Base-by-base conservation (phyloP, 2,797 vertebrate species). In the Rhincodon typus region DNA sequence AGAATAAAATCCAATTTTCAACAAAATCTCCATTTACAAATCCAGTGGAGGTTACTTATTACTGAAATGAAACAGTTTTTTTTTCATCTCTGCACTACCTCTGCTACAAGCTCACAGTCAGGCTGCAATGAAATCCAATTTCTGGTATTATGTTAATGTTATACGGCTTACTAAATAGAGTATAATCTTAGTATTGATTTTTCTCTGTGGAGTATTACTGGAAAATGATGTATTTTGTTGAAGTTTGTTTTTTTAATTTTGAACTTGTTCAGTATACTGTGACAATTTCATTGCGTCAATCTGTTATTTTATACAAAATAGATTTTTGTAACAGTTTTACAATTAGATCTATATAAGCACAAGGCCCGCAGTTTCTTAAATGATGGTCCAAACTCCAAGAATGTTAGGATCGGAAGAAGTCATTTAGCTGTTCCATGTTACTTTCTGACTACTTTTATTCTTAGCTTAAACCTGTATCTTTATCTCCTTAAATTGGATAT, bases 151-250 rank as follows among this genome's bases (percentile, higher is more conserved):
- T n/a, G 30, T 90, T 30, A 90, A 66, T 66, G 13, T 34, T 90
- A 30, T 62, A 62, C 30, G 62, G 25, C 87, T 30, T n/a, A 8
- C 30, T 90, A n/a, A 90, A 66, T 90, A 90, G 66, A 90, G 66
- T 90, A 90, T 90, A 21, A 90, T 90, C 87, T 19, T 8, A 19
- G 87, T 66, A 90, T 90, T 90, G 87, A 90, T 90, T 66, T 86
- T 46, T 84, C 3, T n/a, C n/a, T n/a, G n/a, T n/a, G n/a, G n/a
- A n/a, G n/a, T n/a, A n/a, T n/a, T n/a, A n/a, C n/a, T n/a, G n/a
- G n/a, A n/a, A n/a, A n/a, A n/a, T n/a, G n/a, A n/a, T n/a, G n/a
- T n/a, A n/a, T 90, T 90, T n/a, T 86, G 3, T 6, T 86, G 34
- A 25, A 86, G 87, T 90, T 90, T 90, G 30, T 7, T 15, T 62